Base-by-base conservation (phyloP, 2,888 invertebrate genomes). In the Griposia aprilina region DNA sequence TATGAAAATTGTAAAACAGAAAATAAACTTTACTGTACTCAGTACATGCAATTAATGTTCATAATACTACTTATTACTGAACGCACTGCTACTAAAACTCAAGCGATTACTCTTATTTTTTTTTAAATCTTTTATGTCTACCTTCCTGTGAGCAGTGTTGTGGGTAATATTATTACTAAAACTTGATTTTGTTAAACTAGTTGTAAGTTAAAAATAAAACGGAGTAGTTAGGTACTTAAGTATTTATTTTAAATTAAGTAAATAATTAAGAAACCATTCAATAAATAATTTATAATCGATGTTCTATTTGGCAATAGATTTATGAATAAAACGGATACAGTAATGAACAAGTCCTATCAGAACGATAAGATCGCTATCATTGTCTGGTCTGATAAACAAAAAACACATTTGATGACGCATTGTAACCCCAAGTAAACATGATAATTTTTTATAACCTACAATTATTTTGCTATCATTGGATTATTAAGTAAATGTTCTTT, bases 401-500 rank as follows among this genome's bases (percentile, higher is more conserved):
- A 82, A 84, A 74, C 55, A 71, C 23, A 45, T 76, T 71, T 36
- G 41, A 30, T 76, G 52, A 80, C 84, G 75, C 30, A 50, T 70
- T 70, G 30, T 36, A 52, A 76, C 45, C 20, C 26, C 55, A 17
- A 50, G 55, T 65, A 77, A 73, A 80, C 66, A 83, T 52, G 73
- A 83, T 80, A 75, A 74, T 48, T 62, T 73, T 23, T 45, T 62
- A 41, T 80, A 45, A 82, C 78, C 70, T 36, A 41, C 8, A 60
- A 82, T 77, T 50, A 73, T 30, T 73, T 67, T 23, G 20, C 50
- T 71, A 78, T 70, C 65, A 20, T 36, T 15, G n/a, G 50, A 82
- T 83, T 45, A 73, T 23, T n/a, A 17, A 66, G 3, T 17, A 1
- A 48, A 50, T 69, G 36, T 30, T 55, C 3, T 50, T 57, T 50